Evolutionary conservation across 1,140 invertebrate genomes (phyloP).

Genomic region (Pseudomyrmex pallidus): DNA sequence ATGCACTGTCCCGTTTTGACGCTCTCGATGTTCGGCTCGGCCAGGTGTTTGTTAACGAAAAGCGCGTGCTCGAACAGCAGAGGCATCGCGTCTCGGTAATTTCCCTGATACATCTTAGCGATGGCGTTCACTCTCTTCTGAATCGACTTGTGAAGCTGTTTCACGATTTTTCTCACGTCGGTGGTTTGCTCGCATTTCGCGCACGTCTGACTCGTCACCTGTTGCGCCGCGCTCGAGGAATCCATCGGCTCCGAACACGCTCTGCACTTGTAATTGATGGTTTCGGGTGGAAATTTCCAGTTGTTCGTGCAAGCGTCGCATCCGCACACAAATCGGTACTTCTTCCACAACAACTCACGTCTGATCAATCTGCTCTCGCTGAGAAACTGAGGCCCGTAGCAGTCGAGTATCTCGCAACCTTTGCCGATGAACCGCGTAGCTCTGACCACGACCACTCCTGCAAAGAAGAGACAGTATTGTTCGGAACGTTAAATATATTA

Average conservation of each 20-base stretch:
- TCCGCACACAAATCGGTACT: constrained; percentile 87
- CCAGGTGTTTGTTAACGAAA: constrained; percentile 77
- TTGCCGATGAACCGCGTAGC: constrained; percentile 83
- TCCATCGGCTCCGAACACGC: constrained; percentile 52
- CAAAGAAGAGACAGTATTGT: constrained; percentile 68
- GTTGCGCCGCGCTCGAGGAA: neutral
- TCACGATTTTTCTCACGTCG: constrained; percentile 71
- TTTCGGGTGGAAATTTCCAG: constrained; percentile 81
- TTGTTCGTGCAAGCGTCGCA: constrained; percentile 86
- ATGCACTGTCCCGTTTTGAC: constrained; percentile 84
- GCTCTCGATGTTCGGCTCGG: constrained; percentile 78
- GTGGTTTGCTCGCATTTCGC: constrained; percentile 68
- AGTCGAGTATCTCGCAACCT: constrained; percentile 87
- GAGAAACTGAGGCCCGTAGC: constrained; percentile 87
- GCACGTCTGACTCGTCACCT: constrained; percentile 53
- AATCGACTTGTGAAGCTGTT: constrained; percentile 74
- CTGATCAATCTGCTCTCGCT: constrained; percentile 80
- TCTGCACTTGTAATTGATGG: constrained; percentile 73
- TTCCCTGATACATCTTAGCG: constrained; percentile 79
- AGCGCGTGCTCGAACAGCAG: constrained; percentile 77
- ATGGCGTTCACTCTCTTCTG: constrained; percentile 76
- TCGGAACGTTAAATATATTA: neutral
- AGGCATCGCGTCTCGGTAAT: constrained; percentile 79
- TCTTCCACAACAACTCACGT: constrained; percentile 82
- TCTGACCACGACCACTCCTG: constrained; percentile 84